These are phyloP conservation scores for Cotesia chilonis DNA, from an alignment of 1,140 invertebrate species.

Conservation along the genomic window DNA sequence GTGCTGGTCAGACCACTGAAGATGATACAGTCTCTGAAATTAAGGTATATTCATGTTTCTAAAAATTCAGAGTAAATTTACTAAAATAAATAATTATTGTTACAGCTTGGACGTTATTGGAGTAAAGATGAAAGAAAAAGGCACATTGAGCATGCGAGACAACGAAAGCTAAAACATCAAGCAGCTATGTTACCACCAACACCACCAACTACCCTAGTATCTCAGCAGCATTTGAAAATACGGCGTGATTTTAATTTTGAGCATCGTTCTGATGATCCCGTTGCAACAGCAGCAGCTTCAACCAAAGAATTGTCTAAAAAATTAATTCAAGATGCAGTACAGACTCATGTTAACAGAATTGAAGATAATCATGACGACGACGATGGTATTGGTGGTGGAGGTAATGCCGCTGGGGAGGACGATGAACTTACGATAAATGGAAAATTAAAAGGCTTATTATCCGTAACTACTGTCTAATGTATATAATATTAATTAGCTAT, in stretches of 20 bases:
- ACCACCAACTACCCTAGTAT: slow-evolving; percentile 52
- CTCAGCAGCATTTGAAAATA: slow-evolving; percentile 47
- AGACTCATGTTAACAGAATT: slow-evolving; percentile 63
- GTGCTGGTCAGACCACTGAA: slow-evolving; percentile 80
- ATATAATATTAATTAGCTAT: background rate
- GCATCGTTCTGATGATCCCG: slow-evolving; percentile 44
- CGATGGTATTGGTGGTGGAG: too few relatives aligned
- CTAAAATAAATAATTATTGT: slow-evolving; percentile 23
- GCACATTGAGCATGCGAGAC: slow-evolving; percentile 75
- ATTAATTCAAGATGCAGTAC: slow-evolving; percentile 58
- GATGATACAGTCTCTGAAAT: slow-evolving; percentile 84
- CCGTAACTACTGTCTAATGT: slow-evolving; percentile 67
- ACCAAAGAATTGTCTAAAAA: background rate
- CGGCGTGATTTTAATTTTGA: too few relatives aligned
- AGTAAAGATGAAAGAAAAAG: slow-evolving; percentile 81
- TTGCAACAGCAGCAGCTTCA: slow-evolving; percentile 60
- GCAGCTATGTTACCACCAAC: slow-evolving; percentile 48
- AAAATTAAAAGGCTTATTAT: slow-evolving; percentile 66
- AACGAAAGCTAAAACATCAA: slow-evolving; percentile 71
- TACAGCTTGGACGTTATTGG: slow-evolving; percentile 79
- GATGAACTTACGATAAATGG: slow-evolving; percentile 46
- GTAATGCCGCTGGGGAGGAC: too few relatives aligned
- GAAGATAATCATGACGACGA: slow-evolving; percentile 49
- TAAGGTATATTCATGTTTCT: slow-evolving; percentile 65
- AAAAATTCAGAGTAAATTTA: background rate